Base-by-base conservation (phyloP, 2,113 vertebrate species). In the Zonotrichia leucophrys region DNA sequence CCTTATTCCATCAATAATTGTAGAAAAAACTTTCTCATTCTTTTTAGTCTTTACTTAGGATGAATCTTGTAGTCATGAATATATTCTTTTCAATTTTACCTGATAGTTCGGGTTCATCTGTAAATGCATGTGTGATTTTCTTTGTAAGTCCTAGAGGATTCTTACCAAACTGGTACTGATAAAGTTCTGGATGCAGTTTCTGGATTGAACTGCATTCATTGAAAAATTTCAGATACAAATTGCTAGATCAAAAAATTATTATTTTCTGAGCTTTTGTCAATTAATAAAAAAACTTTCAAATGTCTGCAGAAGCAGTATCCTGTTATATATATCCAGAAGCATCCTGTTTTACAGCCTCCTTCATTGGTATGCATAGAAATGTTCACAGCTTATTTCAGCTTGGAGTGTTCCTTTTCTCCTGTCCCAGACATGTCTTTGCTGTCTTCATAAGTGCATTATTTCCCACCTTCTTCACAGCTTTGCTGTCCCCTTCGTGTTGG, bases 401-500 rank as follows among this genome's bases (percentile, higher is more conserved):
- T 30, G 2, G 6, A 8, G 4, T 27, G 4, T 9, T 83, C 62
- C 23, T 67, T 58, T 28, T 72, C 47, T 58, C n/a, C 64, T 47
- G n/a, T 27, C 30, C 30, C 55, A 66, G 46, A 30, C 52, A 16
- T 12, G 19, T 12, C 31, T 44, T 59, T 49, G 39, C 35, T 58
- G 1, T 14, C 33, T 55, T 64, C 5, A 3, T 37, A 33, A 59
- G 7, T 3, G 11, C 10, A 8, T 42, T 63, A 46, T 50, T 90
- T 68, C 23, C 39, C 23, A 42, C 18, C 27, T 24, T 27, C 27
- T 47, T 47, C 3, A 3, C 28, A 50, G 7, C 25, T 80, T 76
- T 76, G 21, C 11, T 84, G 68, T 19, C 24, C 35, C 33, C 64
- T 77, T 11, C 0, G 2, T 19, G 31, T 17, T 0, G 0, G 5